These are phyloP conservation scores for Agrotis exclamationis DNA, from an alignment of 2,888 invertebrate genomes.

Conservation along the genomic window DNA sequence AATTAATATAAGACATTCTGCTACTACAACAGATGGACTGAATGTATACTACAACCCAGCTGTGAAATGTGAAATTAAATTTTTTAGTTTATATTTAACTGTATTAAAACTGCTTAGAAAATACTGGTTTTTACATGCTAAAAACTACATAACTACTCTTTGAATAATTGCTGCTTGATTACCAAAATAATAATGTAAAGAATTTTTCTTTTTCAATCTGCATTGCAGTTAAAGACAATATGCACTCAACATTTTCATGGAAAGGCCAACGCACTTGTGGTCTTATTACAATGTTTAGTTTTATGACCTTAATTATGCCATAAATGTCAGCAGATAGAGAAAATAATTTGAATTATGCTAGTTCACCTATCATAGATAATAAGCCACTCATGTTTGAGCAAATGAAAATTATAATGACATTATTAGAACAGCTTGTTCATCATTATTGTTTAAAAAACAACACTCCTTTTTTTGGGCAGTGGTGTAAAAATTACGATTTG, in stretches of 20 bases:
- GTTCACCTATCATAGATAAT: not conserved
- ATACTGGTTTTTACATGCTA: not conserved
- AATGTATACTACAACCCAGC: not conserved
- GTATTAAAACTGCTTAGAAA: not conserved
- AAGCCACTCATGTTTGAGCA: not conserved
- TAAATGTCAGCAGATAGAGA: not conserved
- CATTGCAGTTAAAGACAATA: conserved; percentile 24
- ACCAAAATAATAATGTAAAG: not conserved
- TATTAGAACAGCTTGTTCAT: not conserved
- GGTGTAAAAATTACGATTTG: too few species aligned
- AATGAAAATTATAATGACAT: conserved; percentile 1
- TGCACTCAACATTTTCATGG: not conserved
- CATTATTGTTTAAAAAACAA: not conserved
- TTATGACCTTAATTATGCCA: not conserved
- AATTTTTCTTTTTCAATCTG: not conserved
- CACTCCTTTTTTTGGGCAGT: too few species aligned
- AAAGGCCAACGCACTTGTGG: not conserved
- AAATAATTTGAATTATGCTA: conserved; percentile 2
- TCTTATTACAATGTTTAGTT: not conserved
- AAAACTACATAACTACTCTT: not conserved
- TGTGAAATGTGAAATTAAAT: too few species aligned
- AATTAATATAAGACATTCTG: not conserved
- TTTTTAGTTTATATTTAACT: not conserved
- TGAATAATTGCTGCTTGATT: not conserved
- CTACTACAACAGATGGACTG: not conserved